These are phyloP conservation scores for Melanerpes formicivorus DNA, from an alignment of 2,113 vertebrate species.

Conservation along the genomic window DNA sequence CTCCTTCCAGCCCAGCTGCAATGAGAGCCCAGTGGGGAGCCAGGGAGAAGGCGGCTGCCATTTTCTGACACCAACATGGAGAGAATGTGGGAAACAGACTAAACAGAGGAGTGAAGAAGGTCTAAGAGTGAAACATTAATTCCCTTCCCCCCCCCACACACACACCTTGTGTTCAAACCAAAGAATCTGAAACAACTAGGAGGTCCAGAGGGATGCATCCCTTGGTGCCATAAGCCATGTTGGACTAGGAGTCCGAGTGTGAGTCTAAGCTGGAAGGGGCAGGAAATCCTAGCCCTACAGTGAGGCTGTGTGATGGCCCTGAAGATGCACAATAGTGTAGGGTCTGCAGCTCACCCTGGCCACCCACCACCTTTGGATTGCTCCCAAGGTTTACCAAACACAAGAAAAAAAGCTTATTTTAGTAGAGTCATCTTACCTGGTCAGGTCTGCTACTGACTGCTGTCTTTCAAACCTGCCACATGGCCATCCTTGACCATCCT, in stretches of 20 bases:
- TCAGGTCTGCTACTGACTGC: neutral
- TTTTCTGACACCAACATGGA: neutral
- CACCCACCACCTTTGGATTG: neutral
- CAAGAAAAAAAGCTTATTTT: neutral
- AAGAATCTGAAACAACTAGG: neutral
- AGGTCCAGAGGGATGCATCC: neutral
- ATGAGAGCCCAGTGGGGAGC: neutral
- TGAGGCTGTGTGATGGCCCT: rapidly evolving
- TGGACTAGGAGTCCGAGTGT: neutral
- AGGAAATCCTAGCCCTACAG: neutral
- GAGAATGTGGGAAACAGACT: neutral
- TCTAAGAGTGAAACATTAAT: neutral
- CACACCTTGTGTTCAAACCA: neutral
- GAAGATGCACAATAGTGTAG: neutral
- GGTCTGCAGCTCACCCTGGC: neutral
- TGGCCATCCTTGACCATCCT: neutral
- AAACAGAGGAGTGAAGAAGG: neutral
- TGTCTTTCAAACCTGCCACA: neutral
- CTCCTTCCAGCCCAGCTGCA: neutral
- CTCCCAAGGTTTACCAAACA: neutral
- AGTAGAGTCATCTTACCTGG: neutral
- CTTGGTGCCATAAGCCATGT: neutral
- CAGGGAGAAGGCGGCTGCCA: neutral
- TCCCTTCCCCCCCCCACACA: too few relatives aligned
- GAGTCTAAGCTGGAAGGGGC: neutral